Evolutionary conservation across 2,888 invertebrate genomes (phyloP).

Genomic region (Ceriagrion tenellum): DNA sequence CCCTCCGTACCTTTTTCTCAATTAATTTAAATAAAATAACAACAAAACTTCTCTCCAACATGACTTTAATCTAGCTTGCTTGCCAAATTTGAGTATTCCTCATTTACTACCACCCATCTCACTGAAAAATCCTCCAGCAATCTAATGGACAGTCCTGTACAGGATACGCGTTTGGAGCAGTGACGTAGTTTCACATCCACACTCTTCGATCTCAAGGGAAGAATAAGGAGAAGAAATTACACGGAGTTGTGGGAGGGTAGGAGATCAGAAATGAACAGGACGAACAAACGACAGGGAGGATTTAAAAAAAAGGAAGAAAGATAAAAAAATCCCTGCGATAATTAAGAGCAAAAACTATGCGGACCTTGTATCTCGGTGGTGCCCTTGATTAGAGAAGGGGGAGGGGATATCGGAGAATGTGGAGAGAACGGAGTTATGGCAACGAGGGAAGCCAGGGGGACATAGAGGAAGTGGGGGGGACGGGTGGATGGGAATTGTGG

Average conservation of each 20-base stretch:
- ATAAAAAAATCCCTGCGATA: background rate
- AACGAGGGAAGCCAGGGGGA: background rate
- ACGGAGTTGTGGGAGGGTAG: no score
- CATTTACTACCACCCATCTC: no score
- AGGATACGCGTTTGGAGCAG: no score
- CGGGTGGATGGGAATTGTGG: background rate
- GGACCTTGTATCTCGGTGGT: background rate
- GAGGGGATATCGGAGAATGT: background rate
- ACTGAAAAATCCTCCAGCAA: no score
- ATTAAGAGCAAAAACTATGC: background rate
- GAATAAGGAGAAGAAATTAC: background rate
- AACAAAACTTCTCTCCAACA: no score
- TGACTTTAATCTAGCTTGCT: no score
- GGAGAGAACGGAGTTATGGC: background rate
- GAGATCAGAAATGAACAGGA: background rate
- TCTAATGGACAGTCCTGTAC: no score
- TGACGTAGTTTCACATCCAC: background rate
- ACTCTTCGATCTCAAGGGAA: background rate
- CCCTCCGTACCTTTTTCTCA: no score
- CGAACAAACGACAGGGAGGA: background rate
- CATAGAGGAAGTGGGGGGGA: background rate
- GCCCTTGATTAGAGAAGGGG: constrained; percentile 14
- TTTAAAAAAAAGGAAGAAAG: background rate
- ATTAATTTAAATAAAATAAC: no score
- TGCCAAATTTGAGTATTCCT: no score